Evolutionary conservation across 1,140 invertebrate genomes (phyloP), one percentile per base, ranked within the genome.

Genomic region (Temnothorax curvispinosus): DNA sequence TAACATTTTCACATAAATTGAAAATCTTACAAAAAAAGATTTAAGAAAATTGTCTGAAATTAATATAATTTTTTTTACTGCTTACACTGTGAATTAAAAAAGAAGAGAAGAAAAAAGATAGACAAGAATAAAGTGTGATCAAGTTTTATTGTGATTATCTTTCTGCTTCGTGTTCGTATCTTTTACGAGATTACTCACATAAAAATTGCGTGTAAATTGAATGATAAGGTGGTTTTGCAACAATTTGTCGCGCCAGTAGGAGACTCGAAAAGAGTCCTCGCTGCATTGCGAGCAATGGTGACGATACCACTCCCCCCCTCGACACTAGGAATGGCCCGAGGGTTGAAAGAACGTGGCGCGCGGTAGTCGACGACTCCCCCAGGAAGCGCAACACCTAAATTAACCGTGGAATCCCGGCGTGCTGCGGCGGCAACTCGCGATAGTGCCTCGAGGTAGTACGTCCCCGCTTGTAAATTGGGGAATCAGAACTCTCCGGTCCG

Each of bases 321-420:
- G 6, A n/a, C 38, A 44, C 15, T 21, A 13, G 21, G 35, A 27
- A 82, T 60, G 56, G 62, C 52, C 80, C 9, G 21, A 41, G 80
- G 87, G 88, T 47, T 56, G 67, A 47, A 71, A 81, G 82, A 76
- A 35, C 38, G 60, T 35, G 64, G 41, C 32, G 62, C 41, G 15
- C 52, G 41, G n/a, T 50, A 52, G 62, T 74, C 69, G 78, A 89
- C 84, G 87, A 77, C 90, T 87, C 88, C 88, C 85, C 27, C 78
- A 87, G 91, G 91, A 92, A 92, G 88, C 89, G 86, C 91, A 91
- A 91, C 91, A 90, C 88, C 91, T 88, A 92, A 92, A 92, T 92
- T 92, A 92, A 91, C 89, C 87, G 78, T 81, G 67, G 87, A 90
- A 87, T 88, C 67, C 81, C 64, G 72, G 18, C 35, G 38, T 69